These are phyloP conservation scores for Aviceda subcristata DNA, from an alignment of 2,113 vertebrate genomes.

Conservation along the genomic window DNA sequence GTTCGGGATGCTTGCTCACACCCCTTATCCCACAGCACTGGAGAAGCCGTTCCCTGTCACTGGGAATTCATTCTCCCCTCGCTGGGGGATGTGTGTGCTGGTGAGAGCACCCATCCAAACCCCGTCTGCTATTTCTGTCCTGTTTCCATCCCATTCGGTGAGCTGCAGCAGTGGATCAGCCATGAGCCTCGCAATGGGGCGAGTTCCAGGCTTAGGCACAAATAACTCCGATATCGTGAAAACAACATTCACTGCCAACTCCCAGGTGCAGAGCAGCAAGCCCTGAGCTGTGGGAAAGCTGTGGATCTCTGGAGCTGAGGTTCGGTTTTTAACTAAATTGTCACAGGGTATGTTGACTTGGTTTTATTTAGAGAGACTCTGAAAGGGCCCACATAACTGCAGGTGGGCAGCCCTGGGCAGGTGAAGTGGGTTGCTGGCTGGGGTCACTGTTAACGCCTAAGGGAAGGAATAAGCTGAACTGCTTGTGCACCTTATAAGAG, in stretches of 20 bases:
- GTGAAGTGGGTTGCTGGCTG: rapidly evolving
- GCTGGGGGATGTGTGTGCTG: rapidly evolving
- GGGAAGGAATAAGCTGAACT: neutral
- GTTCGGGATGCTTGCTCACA: neutral
- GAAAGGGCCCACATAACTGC: neutral
- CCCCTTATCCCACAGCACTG: rapidly evolving
- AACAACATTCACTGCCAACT: neutral
- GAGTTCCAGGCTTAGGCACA: neutral
- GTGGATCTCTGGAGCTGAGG: neutral
- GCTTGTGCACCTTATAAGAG: neutral
- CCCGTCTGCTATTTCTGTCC: neutral
- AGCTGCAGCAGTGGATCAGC: neutral
- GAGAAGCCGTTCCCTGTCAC: neutral
- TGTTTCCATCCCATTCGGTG: neutral
- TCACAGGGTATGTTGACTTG: neutral
- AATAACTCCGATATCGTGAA: neutral
- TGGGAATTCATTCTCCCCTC: neutral
- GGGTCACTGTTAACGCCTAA: rapidly evolving
- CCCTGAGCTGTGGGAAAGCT: neutral
- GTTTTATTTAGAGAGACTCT: neutral
- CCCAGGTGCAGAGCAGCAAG: rapidly evolving
- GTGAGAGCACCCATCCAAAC: neutral
- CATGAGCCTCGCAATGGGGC: rapidly evolving
- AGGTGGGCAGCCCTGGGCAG: neutral
- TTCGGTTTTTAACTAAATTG: too few relatives aligned